A percentile compares a stretch with the other conserved stretches of the same genome.
Evolutionary conservation across 2,797 vertebrate species (phyloP).

Genomic region (Malurus splendens): DNA sequence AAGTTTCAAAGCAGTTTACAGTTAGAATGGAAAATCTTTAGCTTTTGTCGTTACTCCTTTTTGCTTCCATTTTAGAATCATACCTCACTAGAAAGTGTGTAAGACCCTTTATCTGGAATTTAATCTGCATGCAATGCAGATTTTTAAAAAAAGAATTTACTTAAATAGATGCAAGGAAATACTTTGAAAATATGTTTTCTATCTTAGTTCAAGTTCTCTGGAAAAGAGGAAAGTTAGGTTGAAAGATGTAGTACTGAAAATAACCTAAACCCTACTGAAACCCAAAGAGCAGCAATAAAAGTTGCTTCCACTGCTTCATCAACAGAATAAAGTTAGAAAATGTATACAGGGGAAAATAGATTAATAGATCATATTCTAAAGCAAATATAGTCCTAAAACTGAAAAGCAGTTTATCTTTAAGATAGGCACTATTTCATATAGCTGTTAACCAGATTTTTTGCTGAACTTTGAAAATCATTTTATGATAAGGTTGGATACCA

Average conservation of each 20-base stretch:
- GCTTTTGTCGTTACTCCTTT: neutral
- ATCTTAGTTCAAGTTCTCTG: neutral
- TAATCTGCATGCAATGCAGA: neutral
- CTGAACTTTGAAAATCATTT: neutral
- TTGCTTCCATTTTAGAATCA: neutral
- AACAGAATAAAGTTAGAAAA: neutral
- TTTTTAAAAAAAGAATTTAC: neutral
- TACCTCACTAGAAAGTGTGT: rapidly evolving
- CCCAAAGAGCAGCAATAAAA: neutral
- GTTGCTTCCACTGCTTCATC: neutral
- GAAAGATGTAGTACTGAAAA: neutral
- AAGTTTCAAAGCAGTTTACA: neutral
- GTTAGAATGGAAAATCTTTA: neutral
- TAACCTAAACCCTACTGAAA: neutral
- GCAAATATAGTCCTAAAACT: neutral
- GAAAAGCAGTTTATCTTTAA: neutral
- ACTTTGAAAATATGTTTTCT: neutral
- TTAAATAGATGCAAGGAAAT: neutral
- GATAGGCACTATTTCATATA: neutral
- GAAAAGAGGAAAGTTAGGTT: neutral
- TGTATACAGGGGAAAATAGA: neutral
- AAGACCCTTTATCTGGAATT: neutral
- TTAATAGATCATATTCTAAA: neutral
- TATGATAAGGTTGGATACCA: neutral
- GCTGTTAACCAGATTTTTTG: neutral